Percentiles rank a stretch among this genome's conserved stretches.
phyloP scores from a whole-genome alignment of 2,113 vertebrate species.

The Esox niger region DNA sequence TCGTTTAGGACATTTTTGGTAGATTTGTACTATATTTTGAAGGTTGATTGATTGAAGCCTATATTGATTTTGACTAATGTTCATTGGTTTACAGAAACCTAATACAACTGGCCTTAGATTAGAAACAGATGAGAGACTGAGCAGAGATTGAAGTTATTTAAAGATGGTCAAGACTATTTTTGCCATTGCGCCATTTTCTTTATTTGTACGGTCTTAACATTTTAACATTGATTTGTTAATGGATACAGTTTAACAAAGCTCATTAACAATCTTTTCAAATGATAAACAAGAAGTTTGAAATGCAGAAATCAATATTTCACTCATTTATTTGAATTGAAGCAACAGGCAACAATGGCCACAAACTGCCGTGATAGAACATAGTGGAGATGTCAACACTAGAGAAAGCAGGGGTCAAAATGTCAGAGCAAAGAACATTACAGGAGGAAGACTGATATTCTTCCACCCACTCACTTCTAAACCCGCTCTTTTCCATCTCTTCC shows the following conservation, averaged over 20 bases:
- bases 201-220: not conserved
- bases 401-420: slow-evolving; percentile 24
- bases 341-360: not conserved
- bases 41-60: no score
- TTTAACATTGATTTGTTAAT: slow-evolving; percentile 7
- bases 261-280: not conserved
- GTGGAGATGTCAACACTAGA: not conserved
- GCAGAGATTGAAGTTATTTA: no score
- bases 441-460: slow-evolving; percentile 42
- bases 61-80: no score
- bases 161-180: no score
- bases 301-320: slow-evolving; percentile 1
- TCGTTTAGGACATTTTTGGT: no score
- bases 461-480: slow-evolving; percentile 43
- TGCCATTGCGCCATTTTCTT: not conserved
- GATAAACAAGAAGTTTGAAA: not conserved
- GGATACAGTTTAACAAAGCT: not conserved
- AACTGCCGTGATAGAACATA: not conserved
- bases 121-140: no score
- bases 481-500: slow-evolving; percentile 18
- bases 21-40: no score
- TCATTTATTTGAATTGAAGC: slow-evolving; percentile 2
- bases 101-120: no score
- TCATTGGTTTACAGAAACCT: no score
- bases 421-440: slow-evolving; percentile 26